Evolutionary conservation across 2,797 vertebrate species (phyloP).

Genomic region (Novumbra hubbsi): DNA sequence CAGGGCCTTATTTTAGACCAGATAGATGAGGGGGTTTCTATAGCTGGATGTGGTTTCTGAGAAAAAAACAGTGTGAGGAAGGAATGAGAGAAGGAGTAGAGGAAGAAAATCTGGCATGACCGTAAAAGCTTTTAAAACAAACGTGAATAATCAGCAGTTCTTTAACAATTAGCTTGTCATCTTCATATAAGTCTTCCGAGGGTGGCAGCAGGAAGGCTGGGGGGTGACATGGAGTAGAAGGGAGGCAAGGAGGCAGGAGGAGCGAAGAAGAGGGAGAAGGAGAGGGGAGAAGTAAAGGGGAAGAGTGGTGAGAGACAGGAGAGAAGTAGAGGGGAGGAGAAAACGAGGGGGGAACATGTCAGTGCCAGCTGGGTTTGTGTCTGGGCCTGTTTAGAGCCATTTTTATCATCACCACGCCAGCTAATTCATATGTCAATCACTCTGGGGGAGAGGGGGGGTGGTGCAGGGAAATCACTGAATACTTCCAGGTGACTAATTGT

Average conservation of each 20-base stretch:
- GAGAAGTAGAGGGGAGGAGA: too few species aligned
- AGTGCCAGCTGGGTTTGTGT: slow-evolving; percentile 70
- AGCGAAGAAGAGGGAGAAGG: background rate
- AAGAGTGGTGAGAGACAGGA: too few species aligned
- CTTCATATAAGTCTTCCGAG: slow-evolving; percentile 79
- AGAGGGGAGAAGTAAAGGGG: too few species aligned
- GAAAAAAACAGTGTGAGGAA: slow-evolving; percentile 24
- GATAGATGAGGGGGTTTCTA: slow-evolving; percentile 72
- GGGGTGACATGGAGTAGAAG: too few species aligned
- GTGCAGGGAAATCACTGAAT: slow-evolving; percentile 51
- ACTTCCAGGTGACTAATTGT: slow-evolving; percentile 72
- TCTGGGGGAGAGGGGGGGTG: slow-evolving; percentile 45
- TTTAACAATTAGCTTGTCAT: slow-evolving; percentile 79
- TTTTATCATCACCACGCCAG: slow-evolving; percentile 81
- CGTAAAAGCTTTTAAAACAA: slow-evolving; percentile 73
- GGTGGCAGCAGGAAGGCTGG: slow-evolving; percentile 63
- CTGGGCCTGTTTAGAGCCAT: slow-evolving; percentile 73
- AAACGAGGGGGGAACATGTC: background rate
- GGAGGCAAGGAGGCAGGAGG: background rate
- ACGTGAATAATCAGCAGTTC: slow-evolving; percentile 80
- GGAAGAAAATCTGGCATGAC: slow-evolving; percentile 48
- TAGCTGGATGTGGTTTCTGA: slow-evolving; percentile 71
- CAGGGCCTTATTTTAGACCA: slow-evolving; percentile 70
- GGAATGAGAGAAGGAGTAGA: slow-evolving; percentile 14
- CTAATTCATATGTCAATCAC: slow-evolving; percentile 82